Evolutionary conservation across 2,888 invertebrate genomes (phyloP), one percentile per base, ranked within the genome.

Genomic region (Dermolepida albohirtum): DNA sequence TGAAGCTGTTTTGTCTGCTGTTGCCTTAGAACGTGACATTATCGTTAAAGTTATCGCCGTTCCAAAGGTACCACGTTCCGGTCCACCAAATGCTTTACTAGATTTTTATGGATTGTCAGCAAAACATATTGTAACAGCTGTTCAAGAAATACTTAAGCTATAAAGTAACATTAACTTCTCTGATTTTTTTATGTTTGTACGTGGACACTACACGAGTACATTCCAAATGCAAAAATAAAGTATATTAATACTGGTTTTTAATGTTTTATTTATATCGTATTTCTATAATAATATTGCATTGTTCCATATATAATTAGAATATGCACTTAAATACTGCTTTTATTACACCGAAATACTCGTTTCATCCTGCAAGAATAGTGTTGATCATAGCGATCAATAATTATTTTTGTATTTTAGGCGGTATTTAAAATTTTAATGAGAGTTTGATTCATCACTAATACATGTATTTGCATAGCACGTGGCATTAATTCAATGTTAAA

Each of bases 61-160:
- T 29, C 84, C 85, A 7, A 89, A 87, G 39, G 88, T 99, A 22
- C 98, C 99, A 11, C 91, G 98, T 72, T 98, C 98, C 43, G 99
- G 99, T 0, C 93, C 96, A 70, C 92, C 97, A 34, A 86, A 86
- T 39, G 95, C 89, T 2, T 88, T 99, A 64, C 86, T 99, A 69
- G 94, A 97, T 75, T 88, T 89, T 83, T 99, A 89, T 85, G 97
- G 96, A 72, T 92, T 99, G 79, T 93, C 93, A 74, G 90, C 96
- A 1, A 88, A 89, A 59, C 90, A 91, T 80, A 90, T 99, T 77
- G 89, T 88, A 12, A 85, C 85, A 64, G 95, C 94, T 44, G 93
- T 90, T 7, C 85, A 85, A 64, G 87, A 87, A 47, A 78, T 93
- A 64, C 81, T 92, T 64, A 87, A 90, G 11, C 34, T 65, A n/a